Evolutionary conservation across 2,888 invertebrate genomes (phyloP).

Genomic region (Lypha dubia): DNA sequence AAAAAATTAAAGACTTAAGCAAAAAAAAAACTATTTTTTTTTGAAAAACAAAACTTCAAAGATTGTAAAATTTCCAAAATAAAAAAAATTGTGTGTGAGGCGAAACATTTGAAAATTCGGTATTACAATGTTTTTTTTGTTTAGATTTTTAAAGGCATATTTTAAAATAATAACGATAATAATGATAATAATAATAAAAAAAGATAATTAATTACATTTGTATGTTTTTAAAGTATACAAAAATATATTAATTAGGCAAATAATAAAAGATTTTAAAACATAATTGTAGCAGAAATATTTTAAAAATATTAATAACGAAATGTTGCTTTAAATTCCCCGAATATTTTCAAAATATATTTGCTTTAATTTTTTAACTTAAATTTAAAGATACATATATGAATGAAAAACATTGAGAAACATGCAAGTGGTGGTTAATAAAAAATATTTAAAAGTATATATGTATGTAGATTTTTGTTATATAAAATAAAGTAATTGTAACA

Average conservation of each 20-base stretch:
- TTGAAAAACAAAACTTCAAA: constrained; percentile 62
- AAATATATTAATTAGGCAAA: constrained; percentile 75
- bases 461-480: constrained; percentile 63
- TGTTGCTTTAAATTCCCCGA: constrained; percentile 21
- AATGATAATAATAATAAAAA: no score
- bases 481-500: constrained; percentile 60
- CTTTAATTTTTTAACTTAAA: constrained; percentile 63
- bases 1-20: constrained; percentile 59
- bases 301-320: constrained; percentile 54
- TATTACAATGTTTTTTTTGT: constrained; percentile 80
- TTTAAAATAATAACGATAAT: constrained; percentile 68
- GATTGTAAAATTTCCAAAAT: constrained; percentile 63
- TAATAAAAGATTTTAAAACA: constrained; percentile 73
- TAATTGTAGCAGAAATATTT: constrained; percentile 32
- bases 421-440: constrained; percentile 76
- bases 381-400: constrained; percentile 53
- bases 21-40: constrained; percentile 38
- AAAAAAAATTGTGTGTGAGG: constrained; percentile 79
- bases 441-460: constrained; percentile 38
- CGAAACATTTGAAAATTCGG: constrained; percentile 84
- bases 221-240: constrained; percentile 72
- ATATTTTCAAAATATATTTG: constrained; percentile 27
- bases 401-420: constrained; percentile 83
- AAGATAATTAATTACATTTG: constrained; percentile 73
- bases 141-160: constrained; percentile 60